Conservation (phyloP, 2,797 vertebrate species). For the Diglossa cyanea region DNA sequence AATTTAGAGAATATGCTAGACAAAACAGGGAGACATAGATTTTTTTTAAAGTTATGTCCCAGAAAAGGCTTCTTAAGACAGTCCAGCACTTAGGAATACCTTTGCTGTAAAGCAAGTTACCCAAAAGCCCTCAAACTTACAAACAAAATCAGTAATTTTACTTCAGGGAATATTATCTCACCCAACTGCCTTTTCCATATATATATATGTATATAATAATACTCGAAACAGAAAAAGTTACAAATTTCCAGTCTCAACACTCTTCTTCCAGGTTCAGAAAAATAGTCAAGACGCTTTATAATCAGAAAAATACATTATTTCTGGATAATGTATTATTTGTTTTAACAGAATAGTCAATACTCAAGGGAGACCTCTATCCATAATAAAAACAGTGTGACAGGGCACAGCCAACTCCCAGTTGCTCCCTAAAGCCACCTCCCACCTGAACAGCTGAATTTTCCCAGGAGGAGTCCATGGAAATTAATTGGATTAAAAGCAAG, state of each 20-base stretch:
- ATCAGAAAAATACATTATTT: neutral
- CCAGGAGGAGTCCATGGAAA: neutral
- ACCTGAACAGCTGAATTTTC: neutral
- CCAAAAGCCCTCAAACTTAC: neutral
- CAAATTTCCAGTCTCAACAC: neutral
- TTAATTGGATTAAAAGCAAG: neutral
- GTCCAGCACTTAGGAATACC: neutral
- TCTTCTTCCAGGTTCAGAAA: neutral
- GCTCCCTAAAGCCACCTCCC: neutral
- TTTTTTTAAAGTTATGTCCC: neutral
- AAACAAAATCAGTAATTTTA: neutral
- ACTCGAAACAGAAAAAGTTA: neutral
- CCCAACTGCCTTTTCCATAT: neutral
- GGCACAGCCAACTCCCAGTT: neutral
- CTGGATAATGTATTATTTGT: neutral
- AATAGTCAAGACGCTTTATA: neutral
- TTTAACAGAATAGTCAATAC: neutral
- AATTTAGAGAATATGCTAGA: neutral
- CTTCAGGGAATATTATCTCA: neutral
- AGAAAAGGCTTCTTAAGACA: neutral
- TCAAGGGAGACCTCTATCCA: neutral
- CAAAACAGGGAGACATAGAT: neutral
- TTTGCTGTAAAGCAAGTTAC: neutral
- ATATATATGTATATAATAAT: neutral
- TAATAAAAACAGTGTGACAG: neutral